A percentile compares a stretch with the other conserved stretches of the same genome.
Conservation (phyloP, 2,888 invertebrate genomes). For the Suillia variegata region DNA sequence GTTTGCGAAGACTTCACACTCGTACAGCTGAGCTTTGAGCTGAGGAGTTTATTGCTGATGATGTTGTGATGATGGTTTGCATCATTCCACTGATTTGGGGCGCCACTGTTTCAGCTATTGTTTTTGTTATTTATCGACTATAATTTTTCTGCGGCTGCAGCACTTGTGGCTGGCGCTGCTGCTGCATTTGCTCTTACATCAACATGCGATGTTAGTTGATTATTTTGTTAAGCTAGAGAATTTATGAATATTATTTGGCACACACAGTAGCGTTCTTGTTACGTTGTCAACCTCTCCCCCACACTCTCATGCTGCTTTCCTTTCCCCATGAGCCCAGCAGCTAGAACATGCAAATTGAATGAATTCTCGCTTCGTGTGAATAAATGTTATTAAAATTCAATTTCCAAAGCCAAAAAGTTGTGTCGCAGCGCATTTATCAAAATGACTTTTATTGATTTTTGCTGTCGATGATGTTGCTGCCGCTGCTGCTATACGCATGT, state of each 20-base stretch:
- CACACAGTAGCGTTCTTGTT: neutral
- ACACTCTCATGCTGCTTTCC: too few relatives aligned
- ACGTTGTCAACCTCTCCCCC: too few relatives aligned
- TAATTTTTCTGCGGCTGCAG: too few relatives aligned
- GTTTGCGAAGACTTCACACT: too few relatives aligned
- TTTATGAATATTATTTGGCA: neutral
- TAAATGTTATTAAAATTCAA: slow-evolving; percentile 2
- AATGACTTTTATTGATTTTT: slow-evolving; percentile 3
- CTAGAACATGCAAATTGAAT: neutral
- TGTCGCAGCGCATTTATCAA: slow-evolving; percentile 3
- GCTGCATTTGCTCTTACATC: neutral
- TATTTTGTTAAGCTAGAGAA: neutral
- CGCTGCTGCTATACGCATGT: neutral
- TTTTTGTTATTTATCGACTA: too few relatives aligned
- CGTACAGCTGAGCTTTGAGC: too few relatives aligned
- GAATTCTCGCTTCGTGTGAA: neutral
- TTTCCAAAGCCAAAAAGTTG: neutral
- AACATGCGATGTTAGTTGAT: neutral
- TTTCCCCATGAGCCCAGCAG: neutral
- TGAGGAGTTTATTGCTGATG: neutral
- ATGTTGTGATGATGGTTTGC: neutral
- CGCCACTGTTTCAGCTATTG: too few relatives aligned
- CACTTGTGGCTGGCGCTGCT: neutral
- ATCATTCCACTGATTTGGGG: too few relatives aligned
- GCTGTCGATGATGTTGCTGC: neutral